These are phyloP conservation scores for Andricus grossulariae DNA, from an alignment of 1,140 invertebrate genomes.

Conservation along the genomic window DNA sequence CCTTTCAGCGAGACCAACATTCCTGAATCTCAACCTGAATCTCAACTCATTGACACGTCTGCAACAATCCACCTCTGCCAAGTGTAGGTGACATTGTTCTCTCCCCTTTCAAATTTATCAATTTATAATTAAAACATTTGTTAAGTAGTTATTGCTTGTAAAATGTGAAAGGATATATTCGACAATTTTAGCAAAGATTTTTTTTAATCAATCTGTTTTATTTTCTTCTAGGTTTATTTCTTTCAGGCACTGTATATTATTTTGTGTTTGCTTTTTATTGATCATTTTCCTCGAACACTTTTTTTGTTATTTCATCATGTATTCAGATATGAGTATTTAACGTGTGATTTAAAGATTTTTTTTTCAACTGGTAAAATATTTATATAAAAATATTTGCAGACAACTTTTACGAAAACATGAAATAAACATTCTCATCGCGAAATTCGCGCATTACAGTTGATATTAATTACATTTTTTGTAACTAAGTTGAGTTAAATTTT, in stretches of 20 bases:
- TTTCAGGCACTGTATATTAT: not conserved
- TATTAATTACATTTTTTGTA: too few relatives aligned
- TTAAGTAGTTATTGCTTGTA: not conserved
- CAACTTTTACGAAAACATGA: too few relatives aligned
- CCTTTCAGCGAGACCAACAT: conserved; percentile 96
- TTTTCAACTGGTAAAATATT: too few relatives aligned
- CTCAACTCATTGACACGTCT: conserved; percentile 90
- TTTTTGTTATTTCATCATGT: not conserved
- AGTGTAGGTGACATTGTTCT: conserved; percentile 74
- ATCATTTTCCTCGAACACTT: not conserved
- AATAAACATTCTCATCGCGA: too few relatives aligned
- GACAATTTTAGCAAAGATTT: not conserved
- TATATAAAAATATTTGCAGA: too few relatives aligned
- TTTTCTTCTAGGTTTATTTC: not conserved
- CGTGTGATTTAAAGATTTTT: too few relatives aligned
- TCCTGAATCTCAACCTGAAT: conserved; percentile 96
- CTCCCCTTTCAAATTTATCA: conserved; percentile 58
- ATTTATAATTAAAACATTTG: not conserved
- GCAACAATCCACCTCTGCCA: conserved; percentile 84
- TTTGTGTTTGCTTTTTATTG: conserved; percentile 1
- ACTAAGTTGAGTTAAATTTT: too few relatives aligned
- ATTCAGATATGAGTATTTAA: too few relatives aligned
- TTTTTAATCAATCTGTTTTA: not conserved
- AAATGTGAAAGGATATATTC: conserved; percentile 4
- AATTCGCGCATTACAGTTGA: too few relatives aligned